Evolutionary conservation across 2,113 vertebrate species (phyloP).

Genomic region (Malurus alboscapulatus): DNA sequence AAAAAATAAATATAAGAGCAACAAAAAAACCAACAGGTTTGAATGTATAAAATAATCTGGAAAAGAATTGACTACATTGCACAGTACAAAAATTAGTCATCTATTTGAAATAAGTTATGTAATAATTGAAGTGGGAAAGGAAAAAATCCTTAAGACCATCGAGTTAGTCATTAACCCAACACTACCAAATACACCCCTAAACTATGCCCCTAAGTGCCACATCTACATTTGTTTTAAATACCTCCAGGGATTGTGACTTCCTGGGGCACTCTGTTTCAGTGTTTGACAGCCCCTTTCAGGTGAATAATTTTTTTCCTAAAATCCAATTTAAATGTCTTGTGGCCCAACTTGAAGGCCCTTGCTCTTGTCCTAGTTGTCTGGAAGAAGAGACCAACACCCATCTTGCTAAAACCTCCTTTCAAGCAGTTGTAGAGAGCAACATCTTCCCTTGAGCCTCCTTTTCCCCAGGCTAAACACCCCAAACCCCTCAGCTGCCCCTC

Average conservation of each 20-base stretch:
- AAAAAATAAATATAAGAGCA: neutral
- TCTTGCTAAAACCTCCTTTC: neutral
- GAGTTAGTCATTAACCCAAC: accelerated
- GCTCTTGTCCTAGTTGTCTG: neutral
- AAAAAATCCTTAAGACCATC: neutral
- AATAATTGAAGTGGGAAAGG: neutral
- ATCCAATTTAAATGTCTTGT: neutral
- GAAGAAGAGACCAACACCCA: neutral
- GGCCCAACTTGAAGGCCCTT: neutral
- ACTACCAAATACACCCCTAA: neutral
- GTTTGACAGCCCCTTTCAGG: accelerated
- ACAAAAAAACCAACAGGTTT: neutral
- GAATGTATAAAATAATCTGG: neutral
- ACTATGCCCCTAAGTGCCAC: neutral
- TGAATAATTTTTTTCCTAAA: neutral
- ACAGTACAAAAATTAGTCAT: neutral
- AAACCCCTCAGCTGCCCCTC: neutral
- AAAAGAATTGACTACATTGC: neutral
- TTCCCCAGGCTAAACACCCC: neutral
- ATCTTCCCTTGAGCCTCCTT: neutral
- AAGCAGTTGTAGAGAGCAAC: neutral
- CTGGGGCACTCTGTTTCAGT: neutral
- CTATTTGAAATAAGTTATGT: neutral
- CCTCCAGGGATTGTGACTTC: neutral
- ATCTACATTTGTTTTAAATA: neutral